Percentiles rank a stretch among this genome's conserved stretches.
phyloP scores from a whole-genome alignment of 2,113 vertebrate genomes.

The Oenanthe melanoleuca region DNA sequence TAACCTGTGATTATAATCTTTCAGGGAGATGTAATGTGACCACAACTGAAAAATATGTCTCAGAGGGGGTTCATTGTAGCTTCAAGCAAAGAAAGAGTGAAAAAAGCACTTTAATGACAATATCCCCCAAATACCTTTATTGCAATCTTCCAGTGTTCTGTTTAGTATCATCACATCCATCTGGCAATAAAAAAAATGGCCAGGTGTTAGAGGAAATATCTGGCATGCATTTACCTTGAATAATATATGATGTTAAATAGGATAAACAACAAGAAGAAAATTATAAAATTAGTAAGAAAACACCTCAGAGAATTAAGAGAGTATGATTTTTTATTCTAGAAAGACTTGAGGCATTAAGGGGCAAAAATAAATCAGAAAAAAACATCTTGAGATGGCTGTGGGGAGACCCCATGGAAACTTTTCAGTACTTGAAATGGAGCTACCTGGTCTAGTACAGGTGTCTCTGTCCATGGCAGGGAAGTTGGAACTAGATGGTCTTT shows the following conservation, averaged over 20 bases:
- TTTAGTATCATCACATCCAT: constrained; percentile 63
- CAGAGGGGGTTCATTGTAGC: not conserved
- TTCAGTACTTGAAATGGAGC: not conserved
- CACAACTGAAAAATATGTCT: constrained; percentile 10
- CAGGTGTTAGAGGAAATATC: constrained; percentile 59
- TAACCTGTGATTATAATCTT: not conserved
- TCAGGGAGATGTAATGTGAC: not conserved
- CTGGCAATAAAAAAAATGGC: constrained; percentile 44
- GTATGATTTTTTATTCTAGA: not conserved
- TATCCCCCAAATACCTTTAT: constrained; percentile 45
- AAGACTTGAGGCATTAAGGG: not conserved
- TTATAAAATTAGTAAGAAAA: constrained; percentile 42
- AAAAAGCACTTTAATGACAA: constrained; percentile 31
- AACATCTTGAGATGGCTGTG: not conserved
- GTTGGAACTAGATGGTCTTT: fast-evolving
- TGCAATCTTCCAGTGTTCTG: constrained; percentile 41
- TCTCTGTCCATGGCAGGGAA: fast-evolving
- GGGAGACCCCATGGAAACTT: not conserved
- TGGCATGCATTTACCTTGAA: constrained; percentile 46
- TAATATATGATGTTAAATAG: not conserved
- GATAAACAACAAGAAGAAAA: not conserved
- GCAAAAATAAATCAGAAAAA: not conserved
- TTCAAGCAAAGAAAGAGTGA: constrained; percentile 23
- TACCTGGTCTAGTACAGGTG: not conserved
- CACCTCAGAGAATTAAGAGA: not conserved